Base-by-base conservation (phyloP, 1,140 invertebrate species). In the Trichomalopsis sarcophagae region DNA sequence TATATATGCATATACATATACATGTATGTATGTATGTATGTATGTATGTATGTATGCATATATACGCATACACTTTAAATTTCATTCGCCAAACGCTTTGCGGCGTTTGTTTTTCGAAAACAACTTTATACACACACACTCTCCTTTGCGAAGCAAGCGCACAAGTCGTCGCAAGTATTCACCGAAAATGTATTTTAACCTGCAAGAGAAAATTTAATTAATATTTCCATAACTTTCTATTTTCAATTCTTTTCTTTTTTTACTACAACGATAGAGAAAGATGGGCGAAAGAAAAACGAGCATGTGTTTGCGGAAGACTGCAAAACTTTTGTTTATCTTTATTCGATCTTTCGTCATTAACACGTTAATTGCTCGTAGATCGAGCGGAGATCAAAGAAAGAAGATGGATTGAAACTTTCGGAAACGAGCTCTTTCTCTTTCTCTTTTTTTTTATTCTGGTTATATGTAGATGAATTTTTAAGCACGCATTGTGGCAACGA, bases 341-440 rank as follows among this genome's bases (percentile, higher is more conserved):
- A 55, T 79, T 50, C 36, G 69, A 66, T 71, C 66, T 55, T 66
- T 80, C 33, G 17, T 75, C 73, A 81, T 73, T 83, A 78, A 36
- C 23, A n/a, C 21, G 81, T 77, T 85, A 2, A 36, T 84, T 86
- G 87, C 87, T 87, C 84, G 88, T 87, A 50, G 85, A 88, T 68
- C 84, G 87, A 88, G 87, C 74, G 86, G 81, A 86, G 21, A 71
- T 77, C 14, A n/a, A 84, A n/a, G 13, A 21, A 44, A 17, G 17
- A 79, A 68, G 33, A 23, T 30, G 55, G n/a, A 85, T 68, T 27
- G 33, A 21, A 78, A 73, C 47, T 84, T 82, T 80, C 1, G 30
- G 74, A 73, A n/a, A 17, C 50, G 44, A 78, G 23, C 69, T 30
- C 17, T 68, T 84, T 81, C 44, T 80, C 73, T 36, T 71, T 76